Evolutionary conservation across 2,113 vertebrate species (phyloP), one percentile per base, ranked within the genome.

Genomic region (Thymallus thymallus): DNA sequence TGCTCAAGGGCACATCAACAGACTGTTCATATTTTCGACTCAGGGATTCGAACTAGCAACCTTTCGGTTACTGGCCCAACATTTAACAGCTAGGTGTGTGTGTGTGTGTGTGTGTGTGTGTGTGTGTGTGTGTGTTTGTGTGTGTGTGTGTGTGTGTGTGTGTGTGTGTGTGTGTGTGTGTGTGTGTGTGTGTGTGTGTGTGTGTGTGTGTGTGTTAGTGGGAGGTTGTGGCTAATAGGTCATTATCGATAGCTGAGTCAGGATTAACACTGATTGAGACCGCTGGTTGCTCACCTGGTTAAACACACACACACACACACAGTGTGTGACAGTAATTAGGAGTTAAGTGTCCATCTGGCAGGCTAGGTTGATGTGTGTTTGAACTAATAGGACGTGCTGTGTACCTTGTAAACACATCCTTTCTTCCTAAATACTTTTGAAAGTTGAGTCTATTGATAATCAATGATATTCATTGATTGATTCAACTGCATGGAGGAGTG

Each of bases 341-440:
- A 85, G 82, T 75, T 63, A 76, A 80, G 72, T 85, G 87, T 88
- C 80, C 87, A 84, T 89, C 80, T 86, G 88, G 75, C 16, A 12
- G 56, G 58, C 22, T 10, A 2, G 7, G 22, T 16, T 68, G 14
- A 51, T 69, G 41, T 80, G 66, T 61, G 24, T 60, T 51, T 13
- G 18, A 1, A 51, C 46, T 51, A 51, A 51, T 51, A 51, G 14
- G 16, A 18, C 14, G 46, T 51, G 16, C 46, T 51, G 45, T 46
- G 13, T 46, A 46, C 45, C 45, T 46, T 9, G 16, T 51, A 18
- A 3, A 51, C 46, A 13, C 46, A 41, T 41, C 35, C 35, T 41
- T 41, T 2, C 35, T 10, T 41, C 2, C 35, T 41, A 9, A 41
- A 41, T 41, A 6, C 2, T 0, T 10, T 9, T 41, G 35, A 41